A percentile compares a stretch with the other conserved stretches of the same genome.
These are phyloP conservation scores for Hemithea aestivaria DNA, from an alignment of 2,888 invertebrate genomes.

Conservation along the genomic window DNA sequence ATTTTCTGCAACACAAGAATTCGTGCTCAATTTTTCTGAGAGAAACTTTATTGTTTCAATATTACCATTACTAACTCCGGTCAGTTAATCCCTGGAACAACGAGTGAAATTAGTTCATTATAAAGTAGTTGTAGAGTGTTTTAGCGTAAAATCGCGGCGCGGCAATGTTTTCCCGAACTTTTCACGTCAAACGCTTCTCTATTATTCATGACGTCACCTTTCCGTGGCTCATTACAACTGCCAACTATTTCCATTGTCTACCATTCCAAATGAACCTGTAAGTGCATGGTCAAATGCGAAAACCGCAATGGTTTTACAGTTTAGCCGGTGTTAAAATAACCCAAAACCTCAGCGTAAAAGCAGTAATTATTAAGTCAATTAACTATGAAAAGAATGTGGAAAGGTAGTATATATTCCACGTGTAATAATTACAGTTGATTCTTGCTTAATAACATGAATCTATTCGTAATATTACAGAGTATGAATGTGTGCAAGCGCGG, in stretches of 20 bases:
- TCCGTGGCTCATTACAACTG: constrained; percentile 56
- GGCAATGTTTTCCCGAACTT: constrained; percentile 37
- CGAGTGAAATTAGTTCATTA: too few species aligned
- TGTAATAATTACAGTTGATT: too few species aligned
- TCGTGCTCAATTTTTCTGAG: too few species aligned
- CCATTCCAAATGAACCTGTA: constrained; percentile 55
- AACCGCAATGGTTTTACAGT: constrained; percentile 54
- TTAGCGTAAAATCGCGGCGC: constrained; percentile 33
- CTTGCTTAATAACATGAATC: too few species aligned
- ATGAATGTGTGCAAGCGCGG: constrained; percentile 17
- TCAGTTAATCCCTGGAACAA: too few species aligned
- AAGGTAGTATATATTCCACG: too few species aligned
- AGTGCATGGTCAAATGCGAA: constrained; percentile 53
- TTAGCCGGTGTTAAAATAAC: constrained; percentile 26
- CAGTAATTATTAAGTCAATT: background rate
- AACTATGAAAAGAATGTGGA: background rate
- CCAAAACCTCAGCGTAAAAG: constrained; percentile 4
- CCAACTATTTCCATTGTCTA: constrained; percentile 61
- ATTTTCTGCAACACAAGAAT: background rate
- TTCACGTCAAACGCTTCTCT: constrained; percentile 38
- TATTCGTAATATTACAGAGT: constrained; percentile 6
- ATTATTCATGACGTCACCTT: constrained; percentile 63
- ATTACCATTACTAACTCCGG: too few species aligned
- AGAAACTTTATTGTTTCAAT: too few species aligned
- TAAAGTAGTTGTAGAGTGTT: constrained; percentile 1